A percentile compares a stretch with the other conserved stretches of the same genome.
phyloP scores from a whole-genome alignment of 2,113 vertebrate genomes.

The Coptodon rendalli region DNA sequence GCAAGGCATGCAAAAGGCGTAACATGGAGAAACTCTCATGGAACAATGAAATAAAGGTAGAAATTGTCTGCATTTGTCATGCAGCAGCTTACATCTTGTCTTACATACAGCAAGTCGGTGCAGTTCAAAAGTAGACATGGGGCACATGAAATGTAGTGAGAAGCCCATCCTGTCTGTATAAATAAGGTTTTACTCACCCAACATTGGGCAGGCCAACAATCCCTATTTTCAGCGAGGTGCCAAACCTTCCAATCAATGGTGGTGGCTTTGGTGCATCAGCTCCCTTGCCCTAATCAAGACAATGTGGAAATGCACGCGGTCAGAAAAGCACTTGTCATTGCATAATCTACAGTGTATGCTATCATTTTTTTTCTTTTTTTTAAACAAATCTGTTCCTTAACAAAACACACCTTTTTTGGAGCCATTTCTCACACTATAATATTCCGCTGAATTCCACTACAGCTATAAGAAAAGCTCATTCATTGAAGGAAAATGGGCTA shows the following conservation, averaged over 20 bases:
- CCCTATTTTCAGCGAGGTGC: slow-evolving; percentile 92
- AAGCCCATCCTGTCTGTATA: not conserved
- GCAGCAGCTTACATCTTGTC: not conserved
- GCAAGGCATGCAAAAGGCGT: not conserved
- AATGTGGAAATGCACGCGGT: slow-evolving; percentile 29
- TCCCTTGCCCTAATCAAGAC: slow-evolving; percentile 76
- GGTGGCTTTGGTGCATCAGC: slow-evolving; percentile 76
- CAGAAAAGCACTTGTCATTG: slow-evolving; percentile 29
- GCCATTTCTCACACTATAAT: slow-evolving; percentile 32
- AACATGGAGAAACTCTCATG: not conserved
- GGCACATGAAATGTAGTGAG: not conserved
- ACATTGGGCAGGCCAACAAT: slow-evolving; percentile 94
- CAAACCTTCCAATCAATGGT: slow-evolving; percentile 92
- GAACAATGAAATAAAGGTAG: not conserved
- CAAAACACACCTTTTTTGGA: slow-evolving; percentile 56
- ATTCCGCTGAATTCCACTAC: not conserved
- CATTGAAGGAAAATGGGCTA: slow-evolving; percentile 23
- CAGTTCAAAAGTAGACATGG: not conserved
- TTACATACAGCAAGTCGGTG: not conserved
- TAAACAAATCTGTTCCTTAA: not conserved
- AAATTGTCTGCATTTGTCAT: not conserved
- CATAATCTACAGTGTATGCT: slow-evolving; percentile 17
- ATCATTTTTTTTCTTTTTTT: not conserved
- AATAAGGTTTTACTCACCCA: slow-evolving; percentile 77
- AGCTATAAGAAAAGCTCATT: slow-evolving; percentile 1